Percentiles rank a stretch among this genome's conserved stretches.
These are phyloP conservation scores for Percopsis transmontana DNA, from an alignment of 2,113 vertebrate genomes.

Conservation along the genomic window DNA sequence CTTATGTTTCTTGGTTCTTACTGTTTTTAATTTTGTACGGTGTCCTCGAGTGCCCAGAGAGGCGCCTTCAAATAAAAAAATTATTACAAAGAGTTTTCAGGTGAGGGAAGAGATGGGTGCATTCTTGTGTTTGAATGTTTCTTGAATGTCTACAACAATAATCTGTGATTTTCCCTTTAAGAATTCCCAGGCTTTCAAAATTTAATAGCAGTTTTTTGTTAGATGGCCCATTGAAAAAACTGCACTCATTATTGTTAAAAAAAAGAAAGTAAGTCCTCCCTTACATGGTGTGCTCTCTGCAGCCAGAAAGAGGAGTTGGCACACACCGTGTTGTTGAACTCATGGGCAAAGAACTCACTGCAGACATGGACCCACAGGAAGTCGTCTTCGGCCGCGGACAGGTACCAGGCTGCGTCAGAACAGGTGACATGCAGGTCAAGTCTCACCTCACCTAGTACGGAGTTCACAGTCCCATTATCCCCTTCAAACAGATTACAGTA, in stretches of 20 bases:
- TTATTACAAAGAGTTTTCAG: no score
- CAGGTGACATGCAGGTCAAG: slow-evolving; percentile 79
- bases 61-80: no score
- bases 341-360: slow-evolving; percentile 82
- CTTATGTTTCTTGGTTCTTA: no score
- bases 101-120: no score
- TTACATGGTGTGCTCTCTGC: slow-evolving; percentile 77
- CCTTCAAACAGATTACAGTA: slow-evolving; percentile 84
- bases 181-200: no score
- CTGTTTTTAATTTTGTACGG: no score
- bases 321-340: slow-evolving; percentile 85
- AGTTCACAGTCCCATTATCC: slow-evolving; percentile 59
- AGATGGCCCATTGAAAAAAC: no score
- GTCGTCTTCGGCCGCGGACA: slow-evolving; percentile 81
- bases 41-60: no score
- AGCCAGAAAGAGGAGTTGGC: slow-evolving; percentile 83
- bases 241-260: not conserved
- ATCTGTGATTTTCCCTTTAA: no score
- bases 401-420: slow-evolving; percentile 84
- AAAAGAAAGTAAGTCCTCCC: not conserved
- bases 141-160: no score
- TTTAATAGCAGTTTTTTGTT: no score
- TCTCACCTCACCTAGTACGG: slow-evolving; percentile 54
- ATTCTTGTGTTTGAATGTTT: no score
- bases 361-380: slow-evolving; percentile 86